A percentile compares a stretch with the other conserved stretches of the same genome.
These are phyloP conservation scores for Lucinisca nassula DNA, from an alignment of 2,888 invertebrate species.

Conservation along the genomic window DNA sequence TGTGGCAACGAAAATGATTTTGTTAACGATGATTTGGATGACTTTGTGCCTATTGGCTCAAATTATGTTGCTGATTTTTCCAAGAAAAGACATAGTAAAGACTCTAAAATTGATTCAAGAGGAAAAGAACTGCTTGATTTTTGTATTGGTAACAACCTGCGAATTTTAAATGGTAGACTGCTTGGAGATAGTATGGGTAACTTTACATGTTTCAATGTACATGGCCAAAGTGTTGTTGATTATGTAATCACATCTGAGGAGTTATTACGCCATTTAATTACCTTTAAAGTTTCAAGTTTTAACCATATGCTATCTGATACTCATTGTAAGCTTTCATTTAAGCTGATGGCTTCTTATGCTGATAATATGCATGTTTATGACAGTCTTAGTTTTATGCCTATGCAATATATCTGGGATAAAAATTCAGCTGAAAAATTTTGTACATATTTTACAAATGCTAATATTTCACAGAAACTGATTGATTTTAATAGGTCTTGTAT, in stretches of 20 bases:
- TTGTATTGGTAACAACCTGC: background rate
- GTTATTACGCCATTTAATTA: background rate
- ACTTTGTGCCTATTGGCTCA: no score
- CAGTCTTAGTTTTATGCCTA: background rate
- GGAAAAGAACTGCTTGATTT: background rate
- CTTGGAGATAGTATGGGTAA: background rate
- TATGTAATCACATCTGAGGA: background rate
- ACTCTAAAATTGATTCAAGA: background rate
- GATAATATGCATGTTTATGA: background rate
- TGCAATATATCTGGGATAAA: background rate
- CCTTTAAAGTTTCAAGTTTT: background rate
- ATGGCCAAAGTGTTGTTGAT: background rate
- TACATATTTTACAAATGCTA: background rate
- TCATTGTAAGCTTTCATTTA: background rate
- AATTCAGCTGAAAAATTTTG: background rate
- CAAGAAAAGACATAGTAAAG: background rate
- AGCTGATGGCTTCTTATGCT: background rate
- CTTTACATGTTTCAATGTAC: background rate
- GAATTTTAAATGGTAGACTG: background rate
- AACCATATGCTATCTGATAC: background rate
- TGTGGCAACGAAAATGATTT: background rate
- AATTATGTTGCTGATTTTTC: background rate
- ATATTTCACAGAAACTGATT: background rate
- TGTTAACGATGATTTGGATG: background rate
- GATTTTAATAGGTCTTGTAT: background rate